Evolutionary conservation across 2,797 vertebrate genomes (phyloP).

Genomic region (Amblyopsis hoosieri): DNA sequence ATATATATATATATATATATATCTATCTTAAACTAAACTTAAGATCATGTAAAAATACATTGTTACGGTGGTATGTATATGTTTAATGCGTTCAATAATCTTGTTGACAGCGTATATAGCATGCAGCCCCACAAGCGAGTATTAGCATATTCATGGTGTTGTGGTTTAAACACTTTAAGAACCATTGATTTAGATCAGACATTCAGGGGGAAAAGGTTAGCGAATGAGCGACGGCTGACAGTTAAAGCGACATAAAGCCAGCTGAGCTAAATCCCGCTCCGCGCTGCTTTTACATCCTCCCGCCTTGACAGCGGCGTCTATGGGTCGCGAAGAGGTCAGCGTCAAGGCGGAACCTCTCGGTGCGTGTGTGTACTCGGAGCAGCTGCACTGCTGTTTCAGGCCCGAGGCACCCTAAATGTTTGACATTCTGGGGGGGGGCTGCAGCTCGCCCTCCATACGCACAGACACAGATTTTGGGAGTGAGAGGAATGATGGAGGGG

Average conservation of each 20-base stretch:
- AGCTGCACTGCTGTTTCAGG: constrained; percentile 30
- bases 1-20: too few species aligned
- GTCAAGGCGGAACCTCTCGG: constrained; percentile 29
- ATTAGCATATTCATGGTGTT: too few species aligned
- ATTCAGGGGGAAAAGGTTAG: not conserved
- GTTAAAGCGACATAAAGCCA: constrained; percentile 12
- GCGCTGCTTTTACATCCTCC: constrained; percentile 18
- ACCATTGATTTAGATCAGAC: not conserved
- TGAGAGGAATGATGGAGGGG: not conserved
- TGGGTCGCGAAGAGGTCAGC: constrained; percentile 20
- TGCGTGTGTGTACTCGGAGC: constrained; percentile 17
- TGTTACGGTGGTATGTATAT: too few species aligned
- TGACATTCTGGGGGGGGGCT: constrained; percentile 56
- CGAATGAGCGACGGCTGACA: not conserved
- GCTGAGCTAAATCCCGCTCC: constrained; percentile 11
- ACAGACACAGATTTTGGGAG: constrained; percentile 1
- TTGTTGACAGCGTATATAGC: too few species aligned
- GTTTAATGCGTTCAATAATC: too few species aligned
- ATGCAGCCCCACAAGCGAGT: too few species aligned
- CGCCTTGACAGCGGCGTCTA: constrained; percentile 37
- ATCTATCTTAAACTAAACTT: too few species aligned
- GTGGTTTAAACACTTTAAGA: too few species aligned
- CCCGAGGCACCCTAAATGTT: constrained; percentile 60
- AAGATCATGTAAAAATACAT: too few species aligned
- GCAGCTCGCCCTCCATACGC: constrained; percentile 41